Evolutionary conservation across 2,113 vertebrate species (phyloP).

Genomic region (Sula dactylatra): DNA sequence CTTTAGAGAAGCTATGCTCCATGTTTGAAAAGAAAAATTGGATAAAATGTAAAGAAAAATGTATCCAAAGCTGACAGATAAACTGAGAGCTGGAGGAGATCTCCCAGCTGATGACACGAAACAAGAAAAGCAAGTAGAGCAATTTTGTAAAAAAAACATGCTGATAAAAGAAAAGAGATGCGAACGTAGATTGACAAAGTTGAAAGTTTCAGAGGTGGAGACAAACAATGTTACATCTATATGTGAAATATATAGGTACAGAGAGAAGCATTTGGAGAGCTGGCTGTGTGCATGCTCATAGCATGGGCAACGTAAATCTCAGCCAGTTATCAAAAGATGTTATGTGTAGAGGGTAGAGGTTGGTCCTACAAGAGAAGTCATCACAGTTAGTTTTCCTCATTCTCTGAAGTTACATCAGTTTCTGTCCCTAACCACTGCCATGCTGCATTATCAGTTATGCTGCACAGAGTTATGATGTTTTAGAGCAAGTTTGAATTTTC

Average conservation of each 20-base stretch:
- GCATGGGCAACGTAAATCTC: background rate
- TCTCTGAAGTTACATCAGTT: background rate
- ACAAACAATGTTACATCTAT: background rate
- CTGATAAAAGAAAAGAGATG: background rate
- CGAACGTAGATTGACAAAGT: background rate
- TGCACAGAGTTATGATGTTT: background rate
- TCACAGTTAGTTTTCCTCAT: background rate
- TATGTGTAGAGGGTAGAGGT: background rate
- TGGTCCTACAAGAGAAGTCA: background rate
- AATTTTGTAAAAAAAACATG: background rate
- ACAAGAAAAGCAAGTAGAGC: background rate
- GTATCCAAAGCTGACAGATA: background rate
- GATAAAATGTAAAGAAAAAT: background rate
- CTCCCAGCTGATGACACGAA: background rate
- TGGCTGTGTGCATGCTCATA: background rate
- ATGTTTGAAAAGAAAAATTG: background rate
- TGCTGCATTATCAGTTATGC: background rate
- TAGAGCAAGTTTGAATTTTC: background rate
- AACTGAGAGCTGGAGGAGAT: background rate
- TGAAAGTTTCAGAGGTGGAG: background rate
- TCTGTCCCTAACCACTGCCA: background rate
- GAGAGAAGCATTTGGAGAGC: background rate
- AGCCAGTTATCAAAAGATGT: background rate
- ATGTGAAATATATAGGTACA: accelerated
- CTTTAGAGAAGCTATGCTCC: background rate